These are phyloP conservation scores for Loriculus beryllinus DNA, from an alignment of 2,797 vertebrate species.

Conservation along the genomic window DNA sequence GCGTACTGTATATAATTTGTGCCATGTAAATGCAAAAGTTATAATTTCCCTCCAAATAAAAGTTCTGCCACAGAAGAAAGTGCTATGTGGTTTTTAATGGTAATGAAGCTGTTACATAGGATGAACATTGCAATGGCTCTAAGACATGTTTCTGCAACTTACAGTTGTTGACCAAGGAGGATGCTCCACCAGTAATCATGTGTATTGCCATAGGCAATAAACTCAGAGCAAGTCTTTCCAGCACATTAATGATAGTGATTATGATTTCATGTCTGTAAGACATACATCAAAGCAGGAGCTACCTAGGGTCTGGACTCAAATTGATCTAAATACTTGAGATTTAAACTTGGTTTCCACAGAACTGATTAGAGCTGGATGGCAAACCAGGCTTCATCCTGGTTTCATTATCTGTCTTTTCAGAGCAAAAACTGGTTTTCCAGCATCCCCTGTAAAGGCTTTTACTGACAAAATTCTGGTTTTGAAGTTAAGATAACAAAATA, in stretches of 20 bases:
- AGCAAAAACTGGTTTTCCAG: neutral
- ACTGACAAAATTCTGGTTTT: neutral
- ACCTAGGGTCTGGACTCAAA: neutral
- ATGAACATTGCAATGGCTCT: neutral
- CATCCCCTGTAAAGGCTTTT: neutral
- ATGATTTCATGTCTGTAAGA: neutral
- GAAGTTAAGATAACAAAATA: neutral
- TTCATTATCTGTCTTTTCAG: neutral
- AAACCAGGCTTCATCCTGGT: neutral
- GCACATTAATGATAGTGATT: fast-evolving
- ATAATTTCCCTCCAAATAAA: constrained; percentile 91
- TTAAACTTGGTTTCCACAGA: neutral
- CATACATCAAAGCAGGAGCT: neutral
- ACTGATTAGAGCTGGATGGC: neutral
- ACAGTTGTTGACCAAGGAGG: neutral
- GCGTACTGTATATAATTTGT: constrained; percentile 92
- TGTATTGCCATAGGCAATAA: neutral
- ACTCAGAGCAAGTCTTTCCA: neutral
- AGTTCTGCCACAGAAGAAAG: constrained; percentile 61
- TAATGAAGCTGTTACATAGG: neutral
- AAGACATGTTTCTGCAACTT: neutral
- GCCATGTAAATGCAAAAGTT: constrained; percentile 88
- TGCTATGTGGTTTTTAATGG: neutral
- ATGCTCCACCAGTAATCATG: neutral
- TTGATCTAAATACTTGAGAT: fast-evolving